These are phyloP conservation scores for Ypsolopha scabrella DNA, from an alignment of 2,888 invertebrate species.

Conservation along the genomic window DNA sequence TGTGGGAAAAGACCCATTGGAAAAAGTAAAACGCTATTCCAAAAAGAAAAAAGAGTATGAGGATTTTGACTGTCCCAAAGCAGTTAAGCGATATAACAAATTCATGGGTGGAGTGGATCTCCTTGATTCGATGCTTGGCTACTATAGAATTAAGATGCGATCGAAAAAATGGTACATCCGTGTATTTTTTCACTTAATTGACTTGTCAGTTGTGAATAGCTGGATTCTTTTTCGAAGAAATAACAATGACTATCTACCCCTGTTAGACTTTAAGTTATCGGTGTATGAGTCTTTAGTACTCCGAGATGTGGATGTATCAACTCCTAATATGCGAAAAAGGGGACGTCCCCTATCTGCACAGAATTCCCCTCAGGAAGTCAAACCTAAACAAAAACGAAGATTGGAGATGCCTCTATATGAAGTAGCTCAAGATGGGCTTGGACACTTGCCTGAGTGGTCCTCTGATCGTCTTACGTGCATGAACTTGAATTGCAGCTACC, in stretches of 20 bases:
- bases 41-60: neutral
- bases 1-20: conserved; percentile 2
- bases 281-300: neutral
- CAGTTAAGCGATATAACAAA: neutral
- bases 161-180: conserved; percentile 1
- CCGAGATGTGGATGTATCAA: conserved; percentile 6
- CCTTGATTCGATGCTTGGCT: conserved; percentile 1
- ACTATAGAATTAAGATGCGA: conserved; percentile 3
- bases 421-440: conserved; percentile 12
- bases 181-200: conserved; percentile 3
- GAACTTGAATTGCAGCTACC: no score
- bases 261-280: conserved; percentile 2
- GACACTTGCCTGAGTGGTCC: conserved; percentile 11
- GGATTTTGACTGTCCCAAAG: conserved; percentile 2
- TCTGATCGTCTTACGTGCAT: no score
- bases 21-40: neutral
- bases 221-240: conserved; percentile 3
- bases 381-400: conserved; percentile 6
- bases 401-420: conserved; percentile 12
- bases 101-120: conserved; percentile 4
- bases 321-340: conserved; percentile 12
- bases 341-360: conserved; percentile 6
- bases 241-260: neutral
- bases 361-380: conserved; percentile 1
- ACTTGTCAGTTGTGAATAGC: conserved; percentile 2